Evolutionary conservation across 1,140 invertebrate species (phyloP).

Genomic region (Bombus waltoni): DNA sequence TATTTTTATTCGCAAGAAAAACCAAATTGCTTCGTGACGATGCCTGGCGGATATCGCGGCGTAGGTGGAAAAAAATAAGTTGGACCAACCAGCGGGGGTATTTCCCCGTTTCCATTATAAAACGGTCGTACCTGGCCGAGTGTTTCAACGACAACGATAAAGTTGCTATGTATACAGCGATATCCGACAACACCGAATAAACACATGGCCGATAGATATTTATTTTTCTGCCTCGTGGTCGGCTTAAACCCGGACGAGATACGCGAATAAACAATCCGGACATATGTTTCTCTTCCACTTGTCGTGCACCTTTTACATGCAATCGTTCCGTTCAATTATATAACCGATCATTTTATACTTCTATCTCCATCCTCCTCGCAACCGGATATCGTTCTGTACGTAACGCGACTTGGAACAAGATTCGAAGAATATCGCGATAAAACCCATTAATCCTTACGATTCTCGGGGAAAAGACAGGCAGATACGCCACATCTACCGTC

Average conservation of each 20-base stretch:
- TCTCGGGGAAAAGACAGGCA: too few relatives aligned
- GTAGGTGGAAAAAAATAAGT: not conserved
- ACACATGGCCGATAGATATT: slow-evolving; percentile 62
- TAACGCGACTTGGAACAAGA: not conserved
- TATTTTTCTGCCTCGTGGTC: slow-evolving; percentile 58
- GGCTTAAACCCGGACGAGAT: slow-evolving; percentile 58
- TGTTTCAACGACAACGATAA: slow-evolving; percentile 58
- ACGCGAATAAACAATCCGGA: slow-evolving; percentile 68
- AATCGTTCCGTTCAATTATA: slow-evolving; percentile 41
- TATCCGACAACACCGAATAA: slow-evolving; percentile 66
- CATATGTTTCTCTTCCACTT: slow-evolving; percentile 67
- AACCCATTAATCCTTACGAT: not conserved
- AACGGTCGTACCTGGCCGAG: slow-evolving; percentile 12
- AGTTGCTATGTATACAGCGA: slow-evolving; percentile 69
- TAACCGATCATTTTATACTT: slow-evolving; percentile 18
- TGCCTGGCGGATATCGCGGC: not conserved
- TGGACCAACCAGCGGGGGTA: not conserved
- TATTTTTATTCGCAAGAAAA: not conserved
- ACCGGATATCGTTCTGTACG: not conserved
- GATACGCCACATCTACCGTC: not conserved
- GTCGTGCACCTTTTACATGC: slow-evolving; percentile 48
- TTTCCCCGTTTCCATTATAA: slow-evolving; percentile 8
- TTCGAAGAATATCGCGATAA: not conserved
- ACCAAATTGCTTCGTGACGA: not conserved
- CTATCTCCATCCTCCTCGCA: not conserved